phyloP scores from a whole-genome alignment of 1,140 invertebrate species.

The Hormaphis cornu region DNA sequence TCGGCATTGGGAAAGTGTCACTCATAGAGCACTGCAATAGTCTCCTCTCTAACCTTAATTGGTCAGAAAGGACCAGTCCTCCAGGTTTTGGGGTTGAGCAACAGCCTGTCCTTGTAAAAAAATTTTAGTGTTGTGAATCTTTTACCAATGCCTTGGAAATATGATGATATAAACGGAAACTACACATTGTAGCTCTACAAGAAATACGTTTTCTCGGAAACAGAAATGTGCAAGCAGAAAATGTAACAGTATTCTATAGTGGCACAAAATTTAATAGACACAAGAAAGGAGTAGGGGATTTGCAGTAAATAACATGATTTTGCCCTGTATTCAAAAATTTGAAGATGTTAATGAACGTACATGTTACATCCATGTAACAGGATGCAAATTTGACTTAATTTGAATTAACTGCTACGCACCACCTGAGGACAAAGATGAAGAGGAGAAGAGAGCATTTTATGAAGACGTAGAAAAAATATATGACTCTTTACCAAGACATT shows the following conservation, averaged over 20 bases:
- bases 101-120: conserved; percentile 21
- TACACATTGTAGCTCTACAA: conserved; percentile 35
- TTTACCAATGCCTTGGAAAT: conserved; percentile 18
- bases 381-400: conserved; percentile 28
- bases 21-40: not conserved
- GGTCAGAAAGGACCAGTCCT: conserved; percentile 16
- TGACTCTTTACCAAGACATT: conserved; percentile 27
- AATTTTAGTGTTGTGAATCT: conserved; percentile 13
- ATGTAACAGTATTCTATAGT: conserved; percentile 20
- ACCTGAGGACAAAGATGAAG: conserved; percentile 33
- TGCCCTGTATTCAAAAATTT: conserved; percentile 13
- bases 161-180: conserved; percentile 33
- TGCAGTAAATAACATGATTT: conserved; percentile 12
- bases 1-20: not conserved
- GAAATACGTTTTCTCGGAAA: conserved; percentile 33
- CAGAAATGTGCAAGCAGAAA: conserved; percentile 11
- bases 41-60: not conserved
- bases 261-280: not conserved
- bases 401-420: conserved; percentile 28
- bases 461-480: conserved; percentile 4
- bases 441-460: conserved; percentile 32
- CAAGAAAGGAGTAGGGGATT: conserved; percentile 29
- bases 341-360: conserved; percentile 29
- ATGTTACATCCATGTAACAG: conserved; percentile 23
- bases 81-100: conserved; percentile 33